Percentiles rank a stretch among this genome's conserved stretches.
These are phyloP conservation scores for Autographa pulchrina DNA, from an alignment of 2,888 invertebrate species.

Conservation along the genomic window DNA sequence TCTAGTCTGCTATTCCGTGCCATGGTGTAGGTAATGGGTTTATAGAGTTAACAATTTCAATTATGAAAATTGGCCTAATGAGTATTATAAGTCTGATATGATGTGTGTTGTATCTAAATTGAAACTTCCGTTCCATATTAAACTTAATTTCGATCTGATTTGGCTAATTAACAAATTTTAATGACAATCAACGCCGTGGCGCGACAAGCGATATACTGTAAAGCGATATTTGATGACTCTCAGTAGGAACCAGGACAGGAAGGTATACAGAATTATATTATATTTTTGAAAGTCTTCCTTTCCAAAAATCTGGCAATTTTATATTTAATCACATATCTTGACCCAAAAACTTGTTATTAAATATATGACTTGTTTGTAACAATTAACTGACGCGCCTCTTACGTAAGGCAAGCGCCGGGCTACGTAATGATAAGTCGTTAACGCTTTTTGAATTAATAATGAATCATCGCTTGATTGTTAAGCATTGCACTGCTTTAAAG, in stretches of 20 bases:
- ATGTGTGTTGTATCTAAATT: slow-evolving; percentile 26
- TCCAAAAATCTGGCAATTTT: slow-evolving; percentile 27
- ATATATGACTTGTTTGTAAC: slow-evolving; percentile 34
- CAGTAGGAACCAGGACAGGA: slow-evolving; percentile 35
- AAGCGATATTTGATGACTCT: slow-evolving; percentile 30
- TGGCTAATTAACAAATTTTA: slow-evolving; percentile 24
- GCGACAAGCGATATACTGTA: slow-evolving; percentile 26
- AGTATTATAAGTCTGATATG: slow-evolving; percentile 48
- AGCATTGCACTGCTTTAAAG: slow-evolving; percentile 78
- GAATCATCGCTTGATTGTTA: slow-evolving; percentile 76
- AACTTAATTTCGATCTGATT: slow-evolving; percentile 22
- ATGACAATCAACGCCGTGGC: slow-evolving; percentile 46
- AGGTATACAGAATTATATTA: slow-evolving; percentile 19
- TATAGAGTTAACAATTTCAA: slow-evolving; percentile 33
- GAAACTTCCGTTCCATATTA: slow-evolving; percentile 25
- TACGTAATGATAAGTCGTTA: slow-evolving; percentile 47
- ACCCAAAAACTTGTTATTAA: slow-evolving; percentile 41
- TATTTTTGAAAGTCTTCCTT: slow-evolving; percentile 19
- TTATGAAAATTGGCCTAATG: slow-evolving; percentile 54
- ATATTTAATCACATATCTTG: slow-evolving; percentile 34
- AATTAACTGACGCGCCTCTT: slow-evolving; percentile 35
- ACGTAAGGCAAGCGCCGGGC: slow-evolving; percentile 30
- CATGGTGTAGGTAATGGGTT: slow-evolving; percentile 38
- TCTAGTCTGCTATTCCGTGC: slow-evolving; percentile 42
- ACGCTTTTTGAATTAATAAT: slow-evolving; percentile 55